Base-by-base conservation (phyloP, 2,797 vertebrate species). In the Vultur gryphus region DNA sequence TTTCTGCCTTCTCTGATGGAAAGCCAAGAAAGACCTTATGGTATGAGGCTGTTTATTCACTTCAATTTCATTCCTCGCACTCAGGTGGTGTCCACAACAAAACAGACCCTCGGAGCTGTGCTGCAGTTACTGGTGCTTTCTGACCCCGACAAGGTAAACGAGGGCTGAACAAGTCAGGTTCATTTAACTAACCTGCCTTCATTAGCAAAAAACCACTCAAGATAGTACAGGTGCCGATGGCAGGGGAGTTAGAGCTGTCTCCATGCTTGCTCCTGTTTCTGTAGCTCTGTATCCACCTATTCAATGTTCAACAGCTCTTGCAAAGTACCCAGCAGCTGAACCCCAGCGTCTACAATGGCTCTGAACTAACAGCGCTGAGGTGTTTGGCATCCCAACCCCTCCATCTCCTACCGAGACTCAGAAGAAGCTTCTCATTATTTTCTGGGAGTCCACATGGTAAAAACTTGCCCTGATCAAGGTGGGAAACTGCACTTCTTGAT, bases 1-100 rank as follows among this genome's bases (percentile, higher is more conserved):
- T 97, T 97, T 97, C 72, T 96, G 95, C 79, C 86, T 95, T 92
- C 95, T 97, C 95, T 97, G 95, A 96, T 96, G 94, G 93, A 95
- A 96, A 93, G 93, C 95, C 95, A 97, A 96, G 78, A 95, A 95
- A 95, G 94, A 93, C 66, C 87, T 93, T 94, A 93, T 93, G 89
- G 89, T 91, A 95, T 90, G 84, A 93, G 83, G 83, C 83, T 96
- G 93, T 93, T 96, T 91, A 93, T 96, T 91, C 95, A 70, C 70
- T 96, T 88, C 90, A 23, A 6, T 54, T 94, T 84, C 76, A 81
- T 94, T 97, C 84, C 73, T 70, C 1, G 10, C 48, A n/a, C 84
- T 95, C 91, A 95, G 92, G 84, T 86, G 94, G 49, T 77, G 72
- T 66, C 92, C 89, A 86, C 84, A 85, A 72, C 82, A 91, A 81